A percentile compares a stretch with the other conserved stretches of the same genome.
phyloP scores from a whole-genome alignment of 1,140 invertebrate species.

The Wasmannia auropunctata region DNA sequence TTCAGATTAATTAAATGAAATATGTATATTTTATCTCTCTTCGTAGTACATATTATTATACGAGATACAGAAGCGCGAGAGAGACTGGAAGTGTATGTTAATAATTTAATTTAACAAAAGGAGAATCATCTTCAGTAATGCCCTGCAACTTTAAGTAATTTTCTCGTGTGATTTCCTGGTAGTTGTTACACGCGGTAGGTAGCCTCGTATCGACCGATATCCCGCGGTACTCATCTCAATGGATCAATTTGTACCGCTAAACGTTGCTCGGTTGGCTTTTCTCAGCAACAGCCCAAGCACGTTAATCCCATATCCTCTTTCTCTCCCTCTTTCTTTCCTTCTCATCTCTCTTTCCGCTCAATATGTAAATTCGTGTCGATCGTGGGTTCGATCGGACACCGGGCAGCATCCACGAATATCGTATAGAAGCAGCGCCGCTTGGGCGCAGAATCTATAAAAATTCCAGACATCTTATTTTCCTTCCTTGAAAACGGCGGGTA shows the following conservation, averaged over 20 bases:
- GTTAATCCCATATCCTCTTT: not conserved
- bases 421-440: slow-evolving; percentile 35
- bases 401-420: slow-evolving; percentile 34
- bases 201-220: slow-evolving; percentile 2
- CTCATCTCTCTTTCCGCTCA: not conserved
- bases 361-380: slow-evolving; percentile 54
- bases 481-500: slow-evolving; percentile 61
- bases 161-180: not conserved
- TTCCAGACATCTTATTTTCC: slow-evolving; percentile 72
- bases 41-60: not conserved
- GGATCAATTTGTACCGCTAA: slow-evolving; percentile 37
- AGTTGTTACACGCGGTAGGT: slow-evolving; percentile 10
- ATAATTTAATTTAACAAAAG: not conserved
- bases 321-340: not conserved
- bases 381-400: slow-evolving; percentile 20
- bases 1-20: not conserved
- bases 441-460: slow-evolving; percentile 71
- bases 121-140: not conserved
- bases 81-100: not conserved
- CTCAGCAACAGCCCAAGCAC: not conserved
- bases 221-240: slow-evolving; percentile 16
- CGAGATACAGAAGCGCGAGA: not conserved
- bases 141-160: not conserved
- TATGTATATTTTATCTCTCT: not conserved
- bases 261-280: not conserved